Conservation (phyloP, 2,113 vertebrate genomes). For the Rhabdomys dilectus region DNA sequence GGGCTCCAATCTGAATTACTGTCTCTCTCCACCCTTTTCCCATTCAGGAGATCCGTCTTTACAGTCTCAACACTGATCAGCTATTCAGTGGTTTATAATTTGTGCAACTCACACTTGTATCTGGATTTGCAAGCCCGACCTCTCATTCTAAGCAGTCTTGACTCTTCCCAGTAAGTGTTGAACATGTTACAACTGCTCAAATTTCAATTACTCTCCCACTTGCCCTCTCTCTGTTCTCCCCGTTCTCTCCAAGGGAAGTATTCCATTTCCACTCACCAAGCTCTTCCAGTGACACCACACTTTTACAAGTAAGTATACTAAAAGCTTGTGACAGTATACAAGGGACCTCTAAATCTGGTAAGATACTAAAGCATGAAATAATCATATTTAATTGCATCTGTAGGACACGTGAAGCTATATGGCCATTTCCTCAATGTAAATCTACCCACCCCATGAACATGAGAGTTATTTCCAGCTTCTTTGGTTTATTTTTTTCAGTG, state of each 20-base stretch:
- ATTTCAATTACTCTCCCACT: background rate
- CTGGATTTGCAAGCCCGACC: background rate
- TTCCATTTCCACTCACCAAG: background rate
- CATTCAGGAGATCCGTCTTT: background rate
- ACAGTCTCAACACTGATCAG: background rate
- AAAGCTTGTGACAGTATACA: background rate
- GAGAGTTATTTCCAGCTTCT: background rate
- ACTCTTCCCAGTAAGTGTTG: background rate
- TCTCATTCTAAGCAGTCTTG: background rate
- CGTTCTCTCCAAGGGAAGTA: background rate
- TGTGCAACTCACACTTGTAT: background rate
- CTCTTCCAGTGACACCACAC: background rate
- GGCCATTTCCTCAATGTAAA: background rate
- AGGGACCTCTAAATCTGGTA: background rate
- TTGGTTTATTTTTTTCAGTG: background rate
- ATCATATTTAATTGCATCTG: background rate
- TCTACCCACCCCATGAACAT: background rate
- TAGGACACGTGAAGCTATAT: background rate
- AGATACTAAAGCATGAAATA: background rate
- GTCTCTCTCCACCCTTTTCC: background rate
- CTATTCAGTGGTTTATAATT: too few relatives aligned
- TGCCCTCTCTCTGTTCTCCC: background rate
- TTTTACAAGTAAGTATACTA: background rate
- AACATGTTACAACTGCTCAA: background rate
- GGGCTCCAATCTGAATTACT: too few relatives aligned